Percentiles rank a stretch among this genome's conserved stretches.
These are phyloP conservation scores for Gonioctena quinquepunctata DNA, from an alignment of 1,140 invertebrate species.

Conservation along the genomic window DNA sequence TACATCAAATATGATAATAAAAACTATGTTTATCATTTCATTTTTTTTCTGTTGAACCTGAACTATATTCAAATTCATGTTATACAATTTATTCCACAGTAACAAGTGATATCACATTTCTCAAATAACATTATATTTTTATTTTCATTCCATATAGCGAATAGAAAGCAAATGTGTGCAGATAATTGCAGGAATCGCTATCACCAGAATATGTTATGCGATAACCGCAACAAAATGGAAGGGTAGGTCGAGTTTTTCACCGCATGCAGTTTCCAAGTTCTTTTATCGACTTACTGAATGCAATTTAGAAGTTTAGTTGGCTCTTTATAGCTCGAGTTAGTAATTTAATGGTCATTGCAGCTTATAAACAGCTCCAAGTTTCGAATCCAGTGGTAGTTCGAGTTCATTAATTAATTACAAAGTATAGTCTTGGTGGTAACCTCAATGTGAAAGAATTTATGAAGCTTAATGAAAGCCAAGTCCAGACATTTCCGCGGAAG, in stretches of 20 bases:
- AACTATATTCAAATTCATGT: no score
- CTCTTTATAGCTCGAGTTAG: background rate
- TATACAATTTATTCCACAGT: no score
- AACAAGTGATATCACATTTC: no score
- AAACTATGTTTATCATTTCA: no score
- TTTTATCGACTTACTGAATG: background rate
- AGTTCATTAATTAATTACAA: background rate
- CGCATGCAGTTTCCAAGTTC: background rate
- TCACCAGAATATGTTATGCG: background rate
- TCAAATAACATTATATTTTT: no score
- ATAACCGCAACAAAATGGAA: background rate
- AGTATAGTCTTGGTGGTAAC: background rate
- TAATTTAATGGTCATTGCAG: conserved; percentile 9
- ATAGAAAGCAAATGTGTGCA: no score
- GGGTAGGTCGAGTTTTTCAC: background rate
- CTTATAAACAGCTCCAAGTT: conserved; percentile 4
- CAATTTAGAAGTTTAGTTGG: conserved; percentile 1
- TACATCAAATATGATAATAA: no score
- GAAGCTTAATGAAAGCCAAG: no score
- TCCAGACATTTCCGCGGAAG: no score
- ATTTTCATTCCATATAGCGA: no score
- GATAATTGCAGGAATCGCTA: background rate
- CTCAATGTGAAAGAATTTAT: background rate
- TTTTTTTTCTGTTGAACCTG: no score
- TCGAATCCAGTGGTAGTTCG: background rate